These are phyloP conservation scores for Rotaria socialis DNA, from an alignment of 2,888 invertebrate species.

Conservation along the genomic window DNA sequence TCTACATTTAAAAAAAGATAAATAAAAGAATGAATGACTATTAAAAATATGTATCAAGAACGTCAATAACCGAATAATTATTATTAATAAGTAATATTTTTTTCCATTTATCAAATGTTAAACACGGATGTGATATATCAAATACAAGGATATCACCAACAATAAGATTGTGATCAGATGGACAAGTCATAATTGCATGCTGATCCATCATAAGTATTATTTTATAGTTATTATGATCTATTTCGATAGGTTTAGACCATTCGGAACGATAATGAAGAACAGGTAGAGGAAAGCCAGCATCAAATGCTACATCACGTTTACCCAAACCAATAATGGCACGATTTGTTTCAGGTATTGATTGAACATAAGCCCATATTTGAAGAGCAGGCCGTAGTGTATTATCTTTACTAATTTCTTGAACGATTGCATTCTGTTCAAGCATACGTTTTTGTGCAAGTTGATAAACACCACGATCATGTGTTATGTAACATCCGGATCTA, in stretches of 20 bases:
- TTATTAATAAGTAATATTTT: background rate
- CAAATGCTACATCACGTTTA: background rate
- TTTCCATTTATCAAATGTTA: constrained; percentile 22
- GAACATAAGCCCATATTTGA: background rate
- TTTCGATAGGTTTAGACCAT: background rate
- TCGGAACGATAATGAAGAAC: background rate
- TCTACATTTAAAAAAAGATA: background rate
- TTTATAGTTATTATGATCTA: background rate
- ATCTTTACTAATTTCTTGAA: background rate
- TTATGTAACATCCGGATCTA: background rate
- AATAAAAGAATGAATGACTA: background rate
- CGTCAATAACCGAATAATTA: background rate
- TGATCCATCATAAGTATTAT: background rate
- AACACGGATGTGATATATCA: constrained; percentile 1
- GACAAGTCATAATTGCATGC: background rate
- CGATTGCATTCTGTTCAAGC: background rate
- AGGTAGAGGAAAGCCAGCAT: background rate
- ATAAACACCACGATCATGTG: background rate
- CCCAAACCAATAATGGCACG: background rate
- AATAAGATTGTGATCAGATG: background rate
- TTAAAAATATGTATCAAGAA: constrained; percentile 17
- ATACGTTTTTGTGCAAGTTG: background rate
- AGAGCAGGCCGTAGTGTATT: background rate
- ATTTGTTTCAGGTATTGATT: background rate
- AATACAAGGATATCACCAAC: background rate